Conservation (phyloP, 2,888 invertebrate species). For the Clanis bilineata region DNA sequence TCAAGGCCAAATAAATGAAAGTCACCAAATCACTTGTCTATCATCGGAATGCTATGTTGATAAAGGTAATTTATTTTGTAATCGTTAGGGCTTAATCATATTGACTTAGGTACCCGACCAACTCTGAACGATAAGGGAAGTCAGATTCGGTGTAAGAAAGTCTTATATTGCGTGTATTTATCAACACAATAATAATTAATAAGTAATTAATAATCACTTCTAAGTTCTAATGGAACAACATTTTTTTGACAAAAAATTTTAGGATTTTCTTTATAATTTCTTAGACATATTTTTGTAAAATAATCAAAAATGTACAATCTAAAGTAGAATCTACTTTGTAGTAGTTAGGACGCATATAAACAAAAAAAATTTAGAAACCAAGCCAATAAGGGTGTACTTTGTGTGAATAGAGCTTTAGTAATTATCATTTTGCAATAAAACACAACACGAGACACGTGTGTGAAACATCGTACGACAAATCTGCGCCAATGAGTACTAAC, state of each 20-base stretch:
- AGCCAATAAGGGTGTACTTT: too few species aligned
- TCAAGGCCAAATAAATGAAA: background rate
- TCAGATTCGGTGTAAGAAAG: too few species aligned
- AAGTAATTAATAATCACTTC: too few species aligned
- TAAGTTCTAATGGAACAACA: too few species aligned
- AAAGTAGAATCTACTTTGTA: background rate
- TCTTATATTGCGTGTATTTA: too few species aligned
- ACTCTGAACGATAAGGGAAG: background rate
- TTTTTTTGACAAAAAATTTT: too few species aligned
- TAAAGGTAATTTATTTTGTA: background rate
- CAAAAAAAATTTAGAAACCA: background rate
- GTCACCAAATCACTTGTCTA: background rate
- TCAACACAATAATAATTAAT: too few species aligned
- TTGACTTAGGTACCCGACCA: background rate
- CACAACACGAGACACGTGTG: conserved; percentile 17
- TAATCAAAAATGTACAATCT: too few species aligned
- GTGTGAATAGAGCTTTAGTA: background rate
- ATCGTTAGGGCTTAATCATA: background rate
- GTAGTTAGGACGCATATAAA: too few species aligned
- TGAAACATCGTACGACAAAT: conserved; percentile 28
- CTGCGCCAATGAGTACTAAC: conserved; percentile 26
- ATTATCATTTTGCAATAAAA: conserved; percentile 5
- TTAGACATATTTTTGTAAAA: too few species aligned
- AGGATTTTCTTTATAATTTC: too few species aligned
- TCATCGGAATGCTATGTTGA: background rate